These are phyloP conservation scores for Theonella swinhoei DNA, from an alignment of 37 sponge, comb jelly and placozoan species.

Conservation along the genomic window DNA sequence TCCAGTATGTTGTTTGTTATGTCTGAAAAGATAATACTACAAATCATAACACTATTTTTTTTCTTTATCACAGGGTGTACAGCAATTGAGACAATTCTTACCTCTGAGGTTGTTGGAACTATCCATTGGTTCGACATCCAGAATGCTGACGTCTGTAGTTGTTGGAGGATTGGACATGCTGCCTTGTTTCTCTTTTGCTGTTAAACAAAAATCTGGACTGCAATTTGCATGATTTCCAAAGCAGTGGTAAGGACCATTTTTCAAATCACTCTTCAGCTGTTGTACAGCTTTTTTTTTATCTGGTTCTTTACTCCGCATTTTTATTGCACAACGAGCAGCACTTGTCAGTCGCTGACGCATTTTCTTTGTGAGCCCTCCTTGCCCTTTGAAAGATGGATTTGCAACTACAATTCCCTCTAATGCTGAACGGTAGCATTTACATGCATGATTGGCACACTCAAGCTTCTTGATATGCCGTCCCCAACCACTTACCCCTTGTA, in stretches of 20 bases:
- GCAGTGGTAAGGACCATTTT: conserved; percentile 46
- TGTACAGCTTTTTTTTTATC: conserved; percentile 18
- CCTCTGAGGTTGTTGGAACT: too few relatives aligned
- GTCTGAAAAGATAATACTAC: too few relatives aligned
- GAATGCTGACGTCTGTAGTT: too few relatives aligned
- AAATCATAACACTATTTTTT: too few relatives aligned
- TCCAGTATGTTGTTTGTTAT: too few relatives aligned
- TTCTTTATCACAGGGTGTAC: too few relatives aligned
- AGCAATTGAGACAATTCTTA: too few relatives aligned
- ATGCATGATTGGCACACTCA: conserved; percentile 65
- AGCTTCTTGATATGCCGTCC: conserved; percentile 39
- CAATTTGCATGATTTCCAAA: conserved; percentile 49
- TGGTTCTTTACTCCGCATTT: conserved; percentile 25
- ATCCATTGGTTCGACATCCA: too few relatives aligned
- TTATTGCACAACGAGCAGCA: conserved; percentile 50
- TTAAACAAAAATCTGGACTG: conserved; percentile 50
- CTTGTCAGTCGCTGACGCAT: conserved; percentile 10
- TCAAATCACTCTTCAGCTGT: conserved; percentile 9
- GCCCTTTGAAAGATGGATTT: conserved; percentile 47
- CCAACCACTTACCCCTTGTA: conserved; percentile 30
- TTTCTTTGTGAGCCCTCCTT: conserved; percentile 26
- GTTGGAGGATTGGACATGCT: background rate
- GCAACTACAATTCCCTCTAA: conserved; percentile 46
- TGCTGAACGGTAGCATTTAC: conserved; percentile 41
- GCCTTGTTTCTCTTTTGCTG: background rate